These are phyloP conservation scores for Sphenodon punctatus DNA, from an alignment of 2,797 vertebrate species.

Conservation along the genomic window DNA sequence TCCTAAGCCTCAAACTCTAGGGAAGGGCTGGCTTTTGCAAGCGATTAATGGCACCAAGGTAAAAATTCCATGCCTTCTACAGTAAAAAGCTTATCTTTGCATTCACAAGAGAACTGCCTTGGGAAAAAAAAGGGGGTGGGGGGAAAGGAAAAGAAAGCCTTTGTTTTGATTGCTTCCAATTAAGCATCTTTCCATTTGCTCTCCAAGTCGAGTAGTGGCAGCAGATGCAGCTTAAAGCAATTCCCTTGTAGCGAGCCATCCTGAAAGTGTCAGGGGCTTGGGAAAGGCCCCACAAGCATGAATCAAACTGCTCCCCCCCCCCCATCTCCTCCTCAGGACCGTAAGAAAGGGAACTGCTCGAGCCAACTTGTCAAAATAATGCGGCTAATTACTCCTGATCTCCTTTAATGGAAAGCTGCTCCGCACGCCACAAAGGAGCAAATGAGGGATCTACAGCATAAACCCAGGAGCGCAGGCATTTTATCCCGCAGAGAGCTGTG, in stretches of 20 bases:
- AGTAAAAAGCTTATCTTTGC: too few species aligned
- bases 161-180: neutral
- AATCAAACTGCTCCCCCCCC: slow-evolving; percentile 13
- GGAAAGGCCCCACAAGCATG: slow-evolving; percentile 19
- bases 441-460: slow-evolving; percentile 72
- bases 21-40: neutral
- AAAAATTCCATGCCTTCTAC: too few species aligned
- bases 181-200: neutral
- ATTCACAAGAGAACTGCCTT: too few species aligned
- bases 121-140: too few species aligned
- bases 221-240: neutral
- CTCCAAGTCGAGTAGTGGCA: neutral
- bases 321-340: slow-evolving; percentile 20
- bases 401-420: slow-evolving; percentile 79
- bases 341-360: slow-evolving; percentile 67
- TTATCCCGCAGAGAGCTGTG: slow-evolving; percentile 42
- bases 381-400: slow-evolving; percentile 83
- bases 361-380: slow-evolving; percentile 84
- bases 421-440: slow-evolving; percentile 76
- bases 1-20: too few species aligned
- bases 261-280: neutral
- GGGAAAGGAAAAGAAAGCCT: too few species aligned
- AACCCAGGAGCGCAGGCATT: slow-evolving; percentile 54
- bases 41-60: neutral
- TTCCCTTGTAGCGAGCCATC: slow-evolving; percentile 34